Evolutionary conservation across 2,888 invertebrate species (phyloP).

Genomic region (Panzeria rudis): DNA sequence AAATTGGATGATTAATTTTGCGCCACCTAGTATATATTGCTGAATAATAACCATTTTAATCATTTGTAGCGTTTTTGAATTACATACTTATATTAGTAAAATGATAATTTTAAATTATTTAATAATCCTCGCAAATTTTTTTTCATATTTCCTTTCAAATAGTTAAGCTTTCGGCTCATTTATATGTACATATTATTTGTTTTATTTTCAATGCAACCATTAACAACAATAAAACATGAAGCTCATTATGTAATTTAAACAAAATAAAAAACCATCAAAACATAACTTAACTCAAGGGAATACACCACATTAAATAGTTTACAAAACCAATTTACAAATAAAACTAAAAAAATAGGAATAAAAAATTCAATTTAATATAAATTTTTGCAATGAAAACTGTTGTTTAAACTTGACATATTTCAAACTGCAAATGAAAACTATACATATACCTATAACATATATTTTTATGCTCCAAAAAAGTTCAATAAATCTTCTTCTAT

Average conservation of each 20-base stretch:
- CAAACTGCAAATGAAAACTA: conserved; percentile 22
- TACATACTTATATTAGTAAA: too few relatives aligned
- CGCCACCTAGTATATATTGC: too few relatives aligned
- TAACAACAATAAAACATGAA: conserved; percentile 9
- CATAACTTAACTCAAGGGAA: conserved; percentile 42
- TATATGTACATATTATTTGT: neutral
- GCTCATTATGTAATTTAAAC: conserved; percentile 22
- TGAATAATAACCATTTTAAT: too few relatives aligned
- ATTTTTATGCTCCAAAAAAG: neutral
- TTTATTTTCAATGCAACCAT: neutral
- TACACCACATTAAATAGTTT: conserved; percentile 57
- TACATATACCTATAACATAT: neutral
- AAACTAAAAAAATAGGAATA: neutral
- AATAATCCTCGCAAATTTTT: neutral
- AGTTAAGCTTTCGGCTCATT: neutral
- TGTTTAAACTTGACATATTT: conserved; percentile 49
- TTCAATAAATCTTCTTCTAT: conserved; percentile 22
- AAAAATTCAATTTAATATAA: conserved; percentile 42
- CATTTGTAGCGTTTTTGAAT: too few relatives aligned
- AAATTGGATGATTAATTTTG: too few relatives aligned
- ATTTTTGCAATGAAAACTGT: conserved; percentile 17
- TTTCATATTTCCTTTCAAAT: neutral
- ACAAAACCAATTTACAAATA: conserved; percentile 36
- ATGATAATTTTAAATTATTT: too few relatives aligned
- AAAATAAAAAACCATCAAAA: conserved; percentile 27